Evolutionary conservation across 2,888 invertebrate species (phyloP).

Genomic region (Apodemia duryi): DNA sequence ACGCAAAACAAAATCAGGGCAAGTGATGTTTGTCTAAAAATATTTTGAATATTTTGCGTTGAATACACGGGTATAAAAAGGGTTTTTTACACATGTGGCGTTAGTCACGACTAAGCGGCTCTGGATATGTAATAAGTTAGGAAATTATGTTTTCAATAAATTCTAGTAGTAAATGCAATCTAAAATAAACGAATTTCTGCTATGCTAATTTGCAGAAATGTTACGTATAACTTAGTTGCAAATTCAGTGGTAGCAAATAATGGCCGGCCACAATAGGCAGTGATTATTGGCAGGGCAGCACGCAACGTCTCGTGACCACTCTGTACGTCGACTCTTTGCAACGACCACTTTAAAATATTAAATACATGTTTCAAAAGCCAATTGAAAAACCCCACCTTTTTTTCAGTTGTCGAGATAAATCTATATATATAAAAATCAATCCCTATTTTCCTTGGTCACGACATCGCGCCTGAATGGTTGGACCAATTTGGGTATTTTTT

Average conservation of each 20-base stretch:
- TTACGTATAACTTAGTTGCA: constrained; percentile 35
- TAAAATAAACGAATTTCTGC: background rate
- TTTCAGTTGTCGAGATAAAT: too few relatives aligned
- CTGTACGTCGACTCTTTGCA: constrained; percentile 23
- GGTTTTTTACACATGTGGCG: too few relatives aligned
- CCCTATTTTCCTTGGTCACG: too few relatives aligned
- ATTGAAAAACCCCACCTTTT: background rate
- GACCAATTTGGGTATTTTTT: too few relatives aligned
- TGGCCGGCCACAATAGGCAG: constrained; percentile 46
- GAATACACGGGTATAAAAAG: too few relatives aligned
- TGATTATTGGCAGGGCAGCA: constrained; percentile 66
- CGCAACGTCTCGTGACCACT: constrained; percentile 62
- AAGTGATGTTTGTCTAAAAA: too few relatives aligned
- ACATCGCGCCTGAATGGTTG: too few relatives aligned
- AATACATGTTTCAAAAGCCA: constrained; percentile 27
- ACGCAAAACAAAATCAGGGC: too few relatives aligned
- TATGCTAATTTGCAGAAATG: constrained; percentile 18
- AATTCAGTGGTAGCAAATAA: constrained; percentile 52
- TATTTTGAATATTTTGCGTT: too few relatives aligned
- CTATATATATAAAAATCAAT: too few relatives aligned
- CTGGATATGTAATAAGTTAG: too few relatives aligned
- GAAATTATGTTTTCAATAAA: background rate
- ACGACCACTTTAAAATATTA: constrained; percentile 51
- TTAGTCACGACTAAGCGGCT: too few relatives aligned
- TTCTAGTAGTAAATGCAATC: background rate